These are phyloP conservation scores for Zaprionus africanus DNA, from an alignment of 1,140 invertebrate genomes.

Conservation along the genomic window DNA sequence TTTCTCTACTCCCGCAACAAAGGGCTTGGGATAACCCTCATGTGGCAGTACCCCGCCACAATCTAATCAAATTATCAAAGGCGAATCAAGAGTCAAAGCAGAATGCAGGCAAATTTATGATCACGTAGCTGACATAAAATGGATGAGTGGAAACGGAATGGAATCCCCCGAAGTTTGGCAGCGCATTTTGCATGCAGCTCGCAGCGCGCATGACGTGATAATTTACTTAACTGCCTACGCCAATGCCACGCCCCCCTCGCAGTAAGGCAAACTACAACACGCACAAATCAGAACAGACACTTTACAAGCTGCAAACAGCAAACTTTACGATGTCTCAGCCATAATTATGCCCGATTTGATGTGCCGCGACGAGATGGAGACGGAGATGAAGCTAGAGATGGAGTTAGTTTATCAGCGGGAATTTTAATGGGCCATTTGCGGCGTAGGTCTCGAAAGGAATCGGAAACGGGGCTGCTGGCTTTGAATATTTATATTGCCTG, in stretches of 20 bases:
- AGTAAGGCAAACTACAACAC: slow-evolving; percentile 9
- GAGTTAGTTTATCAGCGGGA: slow-evolving; percentile 27
- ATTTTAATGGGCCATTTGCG: slow-evolving; percentile 46
- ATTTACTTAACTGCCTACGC: slow-evolving; percentile 51
- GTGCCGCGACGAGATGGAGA: not conserved
- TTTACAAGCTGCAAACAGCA: slow-evolving; percentile 69
- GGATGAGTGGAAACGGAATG: not conserved
- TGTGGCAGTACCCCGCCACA: not conserved
- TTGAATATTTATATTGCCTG: slow-evolving; percentile 19
- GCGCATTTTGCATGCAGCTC: slow-evolving; percentile 42
- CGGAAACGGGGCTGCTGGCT: not conserved
- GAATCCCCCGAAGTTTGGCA: not conserved
- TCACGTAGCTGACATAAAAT: slow-evolving; percentile 74
- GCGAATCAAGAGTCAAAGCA: slow-evolving; percentile 20
- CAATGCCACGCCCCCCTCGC: not conserved
- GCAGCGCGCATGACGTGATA: slow-evolving; percentile 56
- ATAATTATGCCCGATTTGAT: slow-evolving; percentile 68
- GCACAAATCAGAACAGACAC: slow-evolving; percentile 47
- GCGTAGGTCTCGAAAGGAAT: not conserved
- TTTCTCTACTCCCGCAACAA: not conserved
- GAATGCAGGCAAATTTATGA: slow-evolving; percentile 59
- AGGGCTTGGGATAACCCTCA: slow-evolving; percentile 7
- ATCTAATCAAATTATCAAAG: slow-evolving; percentile 54
- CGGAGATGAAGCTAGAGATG: slow-evolving; percentile 10
- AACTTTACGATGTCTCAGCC: slow-evolving; percentile 71